A percentile compares a stretch with the other conserved stretches of the same genome.
Evolutionary conservation across 1,140 invertebrate species (phyloP).

Genomic region (Theocolax elegans): DNA sequence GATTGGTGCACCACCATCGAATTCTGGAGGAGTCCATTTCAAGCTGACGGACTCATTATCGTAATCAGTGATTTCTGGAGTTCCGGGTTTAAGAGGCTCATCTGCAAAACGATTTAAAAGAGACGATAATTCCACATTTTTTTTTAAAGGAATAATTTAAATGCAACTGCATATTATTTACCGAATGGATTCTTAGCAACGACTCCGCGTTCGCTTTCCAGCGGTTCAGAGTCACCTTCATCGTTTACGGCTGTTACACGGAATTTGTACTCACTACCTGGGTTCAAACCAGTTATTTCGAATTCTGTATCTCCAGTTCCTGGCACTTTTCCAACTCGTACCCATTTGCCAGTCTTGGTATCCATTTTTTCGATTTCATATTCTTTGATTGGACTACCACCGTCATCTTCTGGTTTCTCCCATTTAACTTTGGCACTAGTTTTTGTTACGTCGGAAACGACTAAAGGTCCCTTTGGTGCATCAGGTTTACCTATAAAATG

Average conservation of each 20-base stretch:
- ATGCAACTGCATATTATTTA: slow-evolving; percentile 62
- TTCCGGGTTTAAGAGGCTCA: slow-evolving; percentile 86
- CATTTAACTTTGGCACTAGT: slow-evolving; percentile 88
- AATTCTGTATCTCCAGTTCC: slow-evolving; percentile 82
- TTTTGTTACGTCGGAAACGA: slow-evolving; percentile 87
- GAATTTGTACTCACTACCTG: slow-evolving; percentile 95
- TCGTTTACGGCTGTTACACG: slow-evolving; percentile 94
- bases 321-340: slow-evolving; percentile 82
- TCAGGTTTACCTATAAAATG: slow-evolving; percentile 74
- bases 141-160: too few relatives aligned
- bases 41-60: slow-evolving; percentile 93
- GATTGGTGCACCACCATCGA: slow-evolving; percentile 94
- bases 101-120: slow-evolving; percentile 65
- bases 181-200: slow-evolving; percentile 97
- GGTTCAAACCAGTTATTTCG: slow-evolving; percentile 89
- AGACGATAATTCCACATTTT: too few relatives aligned
- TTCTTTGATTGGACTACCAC: slow-evolving; percentile 91
- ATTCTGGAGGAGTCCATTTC: slow-evolving; percentile 92
- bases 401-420: slow-evolving; percentile 93
- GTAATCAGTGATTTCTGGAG: slow-evolving; percentile 90
- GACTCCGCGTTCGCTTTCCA: slow-evolving; percentile 84
- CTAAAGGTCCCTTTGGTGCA: slow-evolving; percentile 88
- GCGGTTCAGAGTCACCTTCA: slow-evolving; percentile 94
- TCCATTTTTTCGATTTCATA: slow-evolving; percentile 97
- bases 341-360: slow-evolving; percentile 88